These are phyloP conservation scores for Pseudorectes ferrugineus DNA, from an alignment of 2,113 vertebrate genomes.

Conservation along the genomic window DNA sequence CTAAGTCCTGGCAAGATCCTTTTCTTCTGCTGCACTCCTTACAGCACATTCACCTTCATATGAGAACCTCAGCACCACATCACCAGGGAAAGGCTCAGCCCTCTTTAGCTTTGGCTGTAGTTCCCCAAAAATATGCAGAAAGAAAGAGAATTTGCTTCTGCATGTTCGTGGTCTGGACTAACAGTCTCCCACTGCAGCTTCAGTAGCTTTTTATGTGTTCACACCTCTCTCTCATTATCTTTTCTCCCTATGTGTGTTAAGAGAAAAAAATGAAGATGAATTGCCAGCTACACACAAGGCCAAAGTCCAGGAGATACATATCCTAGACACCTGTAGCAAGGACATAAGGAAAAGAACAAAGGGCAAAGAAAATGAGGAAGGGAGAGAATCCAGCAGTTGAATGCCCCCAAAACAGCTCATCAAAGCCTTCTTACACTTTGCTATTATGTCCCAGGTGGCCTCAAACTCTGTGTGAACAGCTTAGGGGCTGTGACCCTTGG, in stretches of 20 bases:
- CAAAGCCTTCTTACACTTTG: not conserved
- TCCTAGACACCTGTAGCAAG: not conserved
- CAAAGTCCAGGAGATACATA: not conserved
- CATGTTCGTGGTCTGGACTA: rapidly evolving
- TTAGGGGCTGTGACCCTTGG: rapidly evolving
- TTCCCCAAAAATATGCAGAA: not conserved
- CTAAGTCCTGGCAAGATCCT: not conserved
- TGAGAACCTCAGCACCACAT: not conserved
- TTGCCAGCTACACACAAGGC: not conserved
- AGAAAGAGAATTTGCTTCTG: not conserved
- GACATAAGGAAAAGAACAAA: not conserved
- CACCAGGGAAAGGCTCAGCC: not conserved
- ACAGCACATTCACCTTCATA: not conserved
- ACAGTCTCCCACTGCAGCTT: not conserved
- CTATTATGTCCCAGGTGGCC: not conserved
- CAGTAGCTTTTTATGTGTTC: not conserved
- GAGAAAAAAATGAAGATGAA: not conserved
- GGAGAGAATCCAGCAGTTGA: not conserved
- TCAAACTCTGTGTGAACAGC: not conserved
- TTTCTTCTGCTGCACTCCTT: not conserved
- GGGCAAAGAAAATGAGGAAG: not conserved
- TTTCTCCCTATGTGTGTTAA: not conserved
- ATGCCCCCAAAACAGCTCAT: not conserved
- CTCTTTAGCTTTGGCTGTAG: not conserved
- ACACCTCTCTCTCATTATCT: not conserved